A percentile compares a stretch with the other conserved stretches of the same genome.
These are phyloP conservation scores for Piscicola geometra DNA, from an alignment of 2,888 invertebrate genomes.

Conservation along the genomic window DNA sequence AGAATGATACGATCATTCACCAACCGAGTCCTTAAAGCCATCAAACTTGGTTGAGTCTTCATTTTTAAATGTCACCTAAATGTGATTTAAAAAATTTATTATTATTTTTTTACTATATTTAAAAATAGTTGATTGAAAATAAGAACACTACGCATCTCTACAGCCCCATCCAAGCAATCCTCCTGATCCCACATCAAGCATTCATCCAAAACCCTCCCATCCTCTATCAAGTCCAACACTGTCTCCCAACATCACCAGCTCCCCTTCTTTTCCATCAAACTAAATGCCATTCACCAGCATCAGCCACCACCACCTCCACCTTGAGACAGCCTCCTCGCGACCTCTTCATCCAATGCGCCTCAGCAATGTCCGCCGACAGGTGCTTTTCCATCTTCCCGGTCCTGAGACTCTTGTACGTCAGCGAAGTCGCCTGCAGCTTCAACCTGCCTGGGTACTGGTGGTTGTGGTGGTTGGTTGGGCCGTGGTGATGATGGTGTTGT, in stretches of 20 bases:
- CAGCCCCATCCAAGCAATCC: no score
- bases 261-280: no score
- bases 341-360: constrained; percentile 85
- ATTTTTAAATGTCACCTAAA: constrained; percentile 56
- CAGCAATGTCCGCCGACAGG: constrained; percentile 74
- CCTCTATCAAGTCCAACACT: no score
- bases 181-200: no score
- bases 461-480: background rate
- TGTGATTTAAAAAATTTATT: no score
- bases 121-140: no score
- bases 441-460: constrained; percentile 79
- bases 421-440: constrained; percentile 82
- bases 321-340: constrained; percentile 84
- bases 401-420: constrained; percentile 88
- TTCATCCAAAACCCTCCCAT: no score
- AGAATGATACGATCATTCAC: constrained; percentile 46
- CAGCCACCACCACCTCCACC: constrained; percentile 58
- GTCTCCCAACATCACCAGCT: no score
- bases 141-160: no score
- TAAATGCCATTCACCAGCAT: no score
- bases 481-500: background rate
- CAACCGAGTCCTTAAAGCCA: constrained; percentile 82
- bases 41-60: constrained; percentile 84
- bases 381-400: constrained; percentile 94
- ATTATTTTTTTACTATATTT: no score